Evolutionary conservation across 23 tunicate genomes (phyloP).

Genomic region (Botrylloides violaceus): DNA sequence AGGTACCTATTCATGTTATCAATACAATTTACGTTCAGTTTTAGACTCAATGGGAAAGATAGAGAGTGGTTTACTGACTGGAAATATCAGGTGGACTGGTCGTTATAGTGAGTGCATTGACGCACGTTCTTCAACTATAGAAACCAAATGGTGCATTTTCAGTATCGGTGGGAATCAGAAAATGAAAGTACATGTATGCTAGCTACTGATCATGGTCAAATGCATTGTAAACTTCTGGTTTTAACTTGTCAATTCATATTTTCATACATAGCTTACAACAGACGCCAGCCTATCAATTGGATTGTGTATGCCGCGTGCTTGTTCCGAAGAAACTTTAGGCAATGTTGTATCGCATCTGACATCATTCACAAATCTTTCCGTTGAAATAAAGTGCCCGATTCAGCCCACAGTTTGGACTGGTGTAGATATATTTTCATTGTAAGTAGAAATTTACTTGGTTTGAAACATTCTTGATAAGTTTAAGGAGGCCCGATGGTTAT

Average conservation of each 20-base stretch:
- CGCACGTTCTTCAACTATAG: background rate
- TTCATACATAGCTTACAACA: background rate
- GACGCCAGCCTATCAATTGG: background rate
- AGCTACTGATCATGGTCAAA: background rate
- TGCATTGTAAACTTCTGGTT: background rate
- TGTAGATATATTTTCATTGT: background rate
- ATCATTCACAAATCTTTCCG: background rate
- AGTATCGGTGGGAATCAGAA: background rate
- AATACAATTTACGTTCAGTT: background rate
- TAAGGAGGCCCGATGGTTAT: too few relatives aligned
- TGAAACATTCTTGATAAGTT: too few relatives aligned
- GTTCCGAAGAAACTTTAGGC: background rate
- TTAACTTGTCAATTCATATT: background rate
- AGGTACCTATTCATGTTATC: too few relatives aligned
- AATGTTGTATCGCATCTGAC: background rate
- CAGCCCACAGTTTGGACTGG: constrained; percentile 1
- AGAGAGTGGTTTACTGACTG: background rate
- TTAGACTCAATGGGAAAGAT: background rate
- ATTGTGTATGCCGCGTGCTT: background rate
- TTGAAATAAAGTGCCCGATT: background rate
- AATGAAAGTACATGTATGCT: background rate
- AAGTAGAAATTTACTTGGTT: too few relatives aligned
- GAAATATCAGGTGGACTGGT: background rate
- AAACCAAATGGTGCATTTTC: background rate
- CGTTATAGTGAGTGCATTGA: background rate